These are phyloP conservation scores for Ceratosolen fusciceps DNA, from an alignment of 1,140 invertebrate genomes.

Conservation along the genomic window DNA sequence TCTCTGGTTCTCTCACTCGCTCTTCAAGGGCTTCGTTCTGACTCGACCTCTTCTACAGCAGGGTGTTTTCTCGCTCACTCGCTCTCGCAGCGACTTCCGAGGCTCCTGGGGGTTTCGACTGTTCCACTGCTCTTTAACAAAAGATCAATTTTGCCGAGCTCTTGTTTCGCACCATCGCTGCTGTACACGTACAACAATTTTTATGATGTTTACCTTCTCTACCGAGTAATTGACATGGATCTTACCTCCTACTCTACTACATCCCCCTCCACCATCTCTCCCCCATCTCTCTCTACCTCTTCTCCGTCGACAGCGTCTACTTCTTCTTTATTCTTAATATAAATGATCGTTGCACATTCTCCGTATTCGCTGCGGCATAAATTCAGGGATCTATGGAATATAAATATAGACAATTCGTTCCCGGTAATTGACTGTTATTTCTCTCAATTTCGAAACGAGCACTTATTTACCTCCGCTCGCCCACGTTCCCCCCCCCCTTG, in stretches of 20 bases:
- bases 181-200: conserved; percentile 27
- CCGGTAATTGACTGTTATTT: conserved; percentile 3
- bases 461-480: not conserved
- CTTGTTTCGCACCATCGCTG: conserved; percentile 17
- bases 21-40: conserved; percentile 9
- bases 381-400: not conserved
- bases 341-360: not conserved
- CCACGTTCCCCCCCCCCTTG: too few relatives aligned
- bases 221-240: conserved; percentile 29
- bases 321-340: conserved; percentile 1
- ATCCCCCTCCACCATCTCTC: not conserved
- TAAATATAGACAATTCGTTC: not conserved
- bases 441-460: not conserved
- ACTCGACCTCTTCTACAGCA: conserved; percentile 27
- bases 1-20: not conserved
- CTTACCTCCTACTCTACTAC: not conserved
- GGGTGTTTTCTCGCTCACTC: conserved; percentile 19
- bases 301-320: not conserved
- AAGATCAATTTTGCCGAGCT: conserved; percentile 42
- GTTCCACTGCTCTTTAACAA: conserved; percentile 38
- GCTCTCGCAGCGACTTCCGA: not conserved
- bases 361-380: not conserved
- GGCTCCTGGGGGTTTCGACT: conserved; percentile 27
- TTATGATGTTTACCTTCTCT: conserved; percentile 43
- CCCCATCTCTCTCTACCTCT: conserved; percentile 10